Base-by-base conservation (phyloP, 2,113 vertebrate genomes). In the Bubo blakistoni region DNA sequence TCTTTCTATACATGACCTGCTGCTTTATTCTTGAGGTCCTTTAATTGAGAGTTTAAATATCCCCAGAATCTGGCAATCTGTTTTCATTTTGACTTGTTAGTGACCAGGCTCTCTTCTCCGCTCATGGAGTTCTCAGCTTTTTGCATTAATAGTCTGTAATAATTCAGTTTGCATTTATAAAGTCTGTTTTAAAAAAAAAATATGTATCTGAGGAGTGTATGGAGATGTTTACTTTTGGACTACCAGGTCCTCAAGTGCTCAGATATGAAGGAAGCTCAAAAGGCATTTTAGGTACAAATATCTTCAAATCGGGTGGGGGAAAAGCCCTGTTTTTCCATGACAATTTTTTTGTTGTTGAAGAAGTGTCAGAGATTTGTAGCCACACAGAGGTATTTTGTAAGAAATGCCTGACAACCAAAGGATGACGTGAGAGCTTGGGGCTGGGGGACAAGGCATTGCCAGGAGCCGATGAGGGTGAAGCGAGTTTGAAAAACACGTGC, bases 251-350 rank as follows among this genome's bases (percentile, higher is more conserved):
- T n/a, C 25, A 26, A 59, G 67, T 25, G 36, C 55, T 73, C 26
- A 15, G 59, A 7, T 26, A 13, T 62, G 30, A 83, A 57, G 25
- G 52, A 63, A 66, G 26, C 16, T 54, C 14, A 29, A 71, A 78
- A 69, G 18, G 10, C 9, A 8, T 59, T 71, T 52, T 42, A 61
- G 49, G 11, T 58, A 65, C 27, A 66, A 52, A 40, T 34, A n/a
- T 6, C 0, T 3, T 72, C 16, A 77, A 40, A 34, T 17, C 27
- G 19, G 40, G 2, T 18, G n/a, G 7, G 30, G 20, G 42, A 5
- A 32, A 67, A 88, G 34, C 25, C 6, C 9, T 20, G 24, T 5
- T 69, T 46, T 78, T 13, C 38, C 10, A 26, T 29, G 22, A 36
- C 2, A 4, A 10, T 16, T 9, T 29, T 13, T 77, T 74, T 54